phyloP scores from a whole-genome alignment of 2,888 invertebrate species.

The Tupiocoris notatus region DNA sequence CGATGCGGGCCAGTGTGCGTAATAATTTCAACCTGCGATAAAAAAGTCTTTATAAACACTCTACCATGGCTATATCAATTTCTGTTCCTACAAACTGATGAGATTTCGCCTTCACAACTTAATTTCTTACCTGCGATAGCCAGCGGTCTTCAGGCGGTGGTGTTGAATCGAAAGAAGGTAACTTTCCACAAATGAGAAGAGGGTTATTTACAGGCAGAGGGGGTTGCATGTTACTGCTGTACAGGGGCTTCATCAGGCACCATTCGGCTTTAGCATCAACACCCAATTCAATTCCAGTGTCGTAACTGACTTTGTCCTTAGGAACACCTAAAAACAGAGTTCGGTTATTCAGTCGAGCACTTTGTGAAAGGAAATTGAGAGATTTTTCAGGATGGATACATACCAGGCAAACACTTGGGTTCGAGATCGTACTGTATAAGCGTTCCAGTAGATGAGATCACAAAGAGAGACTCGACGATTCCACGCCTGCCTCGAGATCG shows the following conservation, averaged over 20 bases:
- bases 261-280: conserved; percentile 88
- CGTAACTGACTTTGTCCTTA: conserved; percentile 82
- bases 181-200: conserved; percentile 41
- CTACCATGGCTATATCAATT: too few relatives aligned
- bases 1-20: conserved; percentile 96
- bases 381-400: not conserved
- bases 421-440: conserved; percentile 86
- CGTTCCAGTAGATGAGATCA: conserved; percentile 84
- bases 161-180: conserved; percentile 14
- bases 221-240: conserved; percentile 63
- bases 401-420: conserved; percentile 62
- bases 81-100: too few relatives aligned
- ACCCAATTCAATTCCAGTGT: conserved; percentile 79
- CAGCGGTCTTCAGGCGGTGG: conserved; percentile 70
- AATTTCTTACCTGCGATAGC: conserved; percentile 71
- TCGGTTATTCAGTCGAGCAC: too few relatives aligned
- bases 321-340: conserved; percentile 61
- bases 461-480: conserved; percentile 78
- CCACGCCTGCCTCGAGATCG: conserved; percentile 29
- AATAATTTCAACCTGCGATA: conserved; percentile 82
- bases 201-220: conserved; percentile 73
- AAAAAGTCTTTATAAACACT: too few relatives aligned
- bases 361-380: not conserved
- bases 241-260: conserved; percentile 69
- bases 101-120: too few relatives aligned